Percentiles rank a stretch among this genome's conserved stretches.
These are phyloP conservation scores for Odocoileus hemionus DNA, from an alignment of 2,113 vertebrate genomes.

Conservation along the genomic window DNA sequence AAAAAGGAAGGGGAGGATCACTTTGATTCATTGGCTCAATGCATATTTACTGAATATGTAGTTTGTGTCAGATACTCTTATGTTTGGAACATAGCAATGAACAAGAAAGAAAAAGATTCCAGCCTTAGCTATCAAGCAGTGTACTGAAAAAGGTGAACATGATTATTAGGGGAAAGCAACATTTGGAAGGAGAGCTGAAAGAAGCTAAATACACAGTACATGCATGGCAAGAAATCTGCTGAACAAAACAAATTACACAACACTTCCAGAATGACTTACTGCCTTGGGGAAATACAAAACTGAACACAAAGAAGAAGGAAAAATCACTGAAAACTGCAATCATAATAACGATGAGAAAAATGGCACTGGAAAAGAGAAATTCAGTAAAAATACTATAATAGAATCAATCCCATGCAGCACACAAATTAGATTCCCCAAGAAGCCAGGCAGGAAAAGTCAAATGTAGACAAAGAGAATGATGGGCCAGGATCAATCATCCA, in stretches of 20 bases:
- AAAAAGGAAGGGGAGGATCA: not conserved
- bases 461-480: not conserved
- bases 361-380: constrained; percentile 36
- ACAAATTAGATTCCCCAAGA: not conserved
- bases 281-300: constrained; percentile 66
- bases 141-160: constrained; percentile 34
- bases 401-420: not conserved
- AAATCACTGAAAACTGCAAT: constrained; percentile 33
- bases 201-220: constrained; percentile 1
- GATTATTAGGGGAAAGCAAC: constrained; percentile 41
- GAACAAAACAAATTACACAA: constrained; percentile 64
- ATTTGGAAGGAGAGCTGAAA: constrained; percentile 41
- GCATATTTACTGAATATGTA: not conserved
- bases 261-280: constrained; percentile 34
- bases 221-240: constrained; percentile 42
- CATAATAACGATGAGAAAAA: constrained; percentile 46
- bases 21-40: not conserved
- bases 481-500: not conserved
- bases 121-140: not conserved
- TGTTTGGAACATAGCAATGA: not conserved
- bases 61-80: not conserved
- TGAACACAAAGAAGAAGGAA: not conserved
- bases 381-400: constrained; percentile 29
- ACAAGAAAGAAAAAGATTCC: not conserved
- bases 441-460: constrained; percentile 37